These are phyloP conservation scores for Acleris holmiana DNA, from an alignment of 2,888 invertebrate species.

Conservation along the genomic window DNA sequence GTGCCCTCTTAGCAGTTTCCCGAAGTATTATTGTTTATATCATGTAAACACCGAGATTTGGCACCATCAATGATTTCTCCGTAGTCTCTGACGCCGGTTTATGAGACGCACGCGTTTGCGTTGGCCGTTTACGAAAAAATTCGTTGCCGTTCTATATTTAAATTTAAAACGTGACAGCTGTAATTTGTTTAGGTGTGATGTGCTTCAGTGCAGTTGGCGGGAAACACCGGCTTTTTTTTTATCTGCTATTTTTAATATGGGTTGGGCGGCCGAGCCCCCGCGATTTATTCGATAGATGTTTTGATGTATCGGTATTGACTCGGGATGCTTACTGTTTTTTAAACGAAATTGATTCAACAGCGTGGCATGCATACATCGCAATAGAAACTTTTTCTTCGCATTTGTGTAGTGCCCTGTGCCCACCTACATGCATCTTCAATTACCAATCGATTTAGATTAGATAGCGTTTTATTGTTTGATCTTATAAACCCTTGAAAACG, in stretches of 20 bases:
- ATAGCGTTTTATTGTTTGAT: no score
- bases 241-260: conserved; percentile 1
- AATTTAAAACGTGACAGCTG: conserved; percentile 33
- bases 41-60: conserved; percentile 43
- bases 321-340: no score
- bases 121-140: conserved; percentile 16
- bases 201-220: conserved; percentile 22
- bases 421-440: no score
- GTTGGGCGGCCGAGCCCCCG: conserved; percentile 15
- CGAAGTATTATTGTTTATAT: conserved; percentile 43
- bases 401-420: no score
- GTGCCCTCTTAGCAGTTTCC: conserved; percentile 12
- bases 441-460: no score
- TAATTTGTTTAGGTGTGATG: conserved; percentile 30
- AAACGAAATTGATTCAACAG: no score
- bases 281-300: not conserved
- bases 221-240: not conserved
- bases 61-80: conserved; percentile 40
- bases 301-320: not conserved
- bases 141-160: conserved; percentile 39
- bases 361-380: no score
- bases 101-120: conserved; percentile 39
- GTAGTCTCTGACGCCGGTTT: conserved; percentile 41
- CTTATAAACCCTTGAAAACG: not conserved
- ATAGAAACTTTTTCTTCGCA: no score